Evolutionary conservation across 2,797 vertebrate species (phyloP).

Genomic region (Parambassis ranga): DNA sequence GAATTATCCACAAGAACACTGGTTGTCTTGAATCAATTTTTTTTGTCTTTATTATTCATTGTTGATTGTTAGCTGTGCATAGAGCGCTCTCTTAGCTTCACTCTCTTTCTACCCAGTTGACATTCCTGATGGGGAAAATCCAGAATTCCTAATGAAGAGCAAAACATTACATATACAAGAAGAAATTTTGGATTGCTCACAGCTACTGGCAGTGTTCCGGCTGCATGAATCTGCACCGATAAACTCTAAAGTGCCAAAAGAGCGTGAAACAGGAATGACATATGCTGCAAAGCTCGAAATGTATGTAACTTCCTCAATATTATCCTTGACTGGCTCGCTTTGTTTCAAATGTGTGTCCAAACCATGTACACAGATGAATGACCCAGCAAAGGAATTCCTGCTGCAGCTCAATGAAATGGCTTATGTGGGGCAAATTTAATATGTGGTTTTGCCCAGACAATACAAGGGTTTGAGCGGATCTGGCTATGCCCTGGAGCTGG

Average conservation of each 20-base stretch:
- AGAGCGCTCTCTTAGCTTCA: constrained; percentile 71
- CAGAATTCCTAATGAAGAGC: constrained; percentile 78
- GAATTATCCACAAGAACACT: constrained; percentile 44
- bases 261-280: constrained; percentile 69
- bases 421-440: constrained; percentile 81
- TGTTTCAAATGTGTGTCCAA: constrained; percentile 82
- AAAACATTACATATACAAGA: constrained; percentile 78
- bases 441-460: constrained; percentile 81
- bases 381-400: constrained; percentile 80
- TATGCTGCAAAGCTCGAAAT: constrained; percentile 73
- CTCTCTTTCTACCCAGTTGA: constrained; percentile 70
- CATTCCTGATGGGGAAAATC: constrained; percentile 79
- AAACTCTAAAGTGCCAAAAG: constrained; percentile 43
- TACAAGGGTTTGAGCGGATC: constrained; percentile 72
- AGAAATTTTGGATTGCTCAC: constrained; percentile 68
- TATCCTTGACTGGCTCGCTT: constrained; percentile 83
- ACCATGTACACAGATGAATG: constrained; percentile 82
- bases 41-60: constrained; percentile 69
- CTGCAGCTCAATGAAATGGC: constrained; percentile 79
- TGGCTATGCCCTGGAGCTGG: constrained; percentile 76
- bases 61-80: constrained; percentile 74
- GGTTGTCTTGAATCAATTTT: constrained; percentile 34
- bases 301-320: constrained; percentile 84
- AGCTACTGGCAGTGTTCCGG: constrained; percentile 56
- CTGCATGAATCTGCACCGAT: constrained; percentile 48